Conservation (phyloP, 1,140 invertebrate genomes). For the Drosophila truncata region DNA sequence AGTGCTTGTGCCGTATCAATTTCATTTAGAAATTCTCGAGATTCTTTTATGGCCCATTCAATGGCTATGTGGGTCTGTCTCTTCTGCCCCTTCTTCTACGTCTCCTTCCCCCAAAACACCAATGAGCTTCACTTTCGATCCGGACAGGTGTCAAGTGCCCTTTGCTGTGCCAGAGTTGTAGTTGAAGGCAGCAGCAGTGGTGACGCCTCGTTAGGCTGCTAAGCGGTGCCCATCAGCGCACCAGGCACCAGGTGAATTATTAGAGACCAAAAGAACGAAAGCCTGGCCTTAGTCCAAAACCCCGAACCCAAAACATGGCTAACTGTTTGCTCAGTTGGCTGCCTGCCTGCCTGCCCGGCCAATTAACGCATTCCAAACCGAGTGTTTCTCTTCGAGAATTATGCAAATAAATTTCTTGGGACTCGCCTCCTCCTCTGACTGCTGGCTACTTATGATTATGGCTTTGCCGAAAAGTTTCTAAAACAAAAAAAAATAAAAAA, state of each 20-base stretch:
- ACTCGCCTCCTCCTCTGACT: background rate
- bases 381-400: constrained; percentile 28
- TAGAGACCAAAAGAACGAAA: constrained; percentile 39
- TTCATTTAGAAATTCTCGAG: constrained; percentile 69
- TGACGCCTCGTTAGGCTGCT: constrained; percentile 72
- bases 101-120: background rate
- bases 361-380: constrained; percentile 77
- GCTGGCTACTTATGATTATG: constrained; percentile 62
- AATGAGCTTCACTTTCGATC: constrained; percentile 11
- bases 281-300: background rate
- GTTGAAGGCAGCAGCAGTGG: constrained; percentile 36
- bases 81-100: background rate
- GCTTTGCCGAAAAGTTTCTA: constrained; percentile 54
- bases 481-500: constrained; percentile 6
- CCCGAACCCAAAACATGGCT: constrained; percentile 10
- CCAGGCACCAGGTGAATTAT: constrained; percentile 67
- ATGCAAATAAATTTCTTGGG: constrained; percentile 66
- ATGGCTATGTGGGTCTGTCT: constrained; percentile 45
- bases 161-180: constrained; percentile 10
- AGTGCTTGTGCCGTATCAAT: constrained; percentile 52
- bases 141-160: constrained; percentile 45
- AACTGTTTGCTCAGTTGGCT: constrained; percentile 65
- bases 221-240: constrained; percentile 63
- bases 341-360: constrained; percentile 61
- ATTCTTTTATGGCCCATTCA: constrained; percentile 52